Conservation (phyloP, 2,888 invertebrate species). For the Melanostoma scalare region DNA sequence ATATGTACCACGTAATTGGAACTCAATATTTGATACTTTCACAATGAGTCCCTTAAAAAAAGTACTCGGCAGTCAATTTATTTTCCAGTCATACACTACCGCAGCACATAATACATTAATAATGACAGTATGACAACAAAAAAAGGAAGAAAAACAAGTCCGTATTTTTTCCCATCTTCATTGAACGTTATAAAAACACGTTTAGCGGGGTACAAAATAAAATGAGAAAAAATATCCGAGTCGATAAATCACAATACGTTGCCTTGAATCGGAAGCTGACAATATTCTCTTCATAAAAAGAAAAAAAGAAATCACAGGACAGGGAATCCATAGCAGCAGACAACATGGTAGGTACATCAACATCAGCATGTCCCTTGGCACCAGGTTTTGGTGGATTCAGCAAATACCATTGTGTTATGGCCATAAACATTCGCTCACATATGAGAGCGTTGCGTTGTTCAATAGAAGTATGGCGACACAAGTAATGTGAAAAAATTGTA, state of each 20-base stretch:
- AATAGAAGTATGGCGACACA: not conserved
- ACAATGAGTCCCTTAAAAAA: not conserved
- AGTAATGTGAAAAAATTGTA: conserved; percentile 22
- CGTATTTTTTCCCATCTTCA: not conserved
- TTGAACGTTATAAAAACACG: conserved; percentile 20
- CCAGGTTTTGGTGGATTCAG: conserved; percentile 22
- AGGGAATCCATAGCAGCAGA: conserved; percentile 13
- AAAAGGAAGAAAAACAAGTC: conserved; percentile 10
- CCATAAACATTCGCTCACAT: conserved; percentile 30
- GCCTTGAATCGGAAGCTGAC: conserved; percentile 34
- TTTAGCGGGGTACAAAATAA: conserved; percentile 34
- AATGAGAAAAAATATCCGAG: conserved; percentile 25
- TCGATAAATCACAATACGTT: conserved; percentile 64
- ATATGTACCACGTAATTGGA: too few species aligned
- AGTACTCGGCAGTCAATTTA: conserved; percentile 25
- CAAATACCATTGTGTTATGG: conserved; percentile 10
- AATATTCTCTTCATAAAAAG: conserved; percentile 7
- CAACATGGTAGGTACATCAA: not conserved
- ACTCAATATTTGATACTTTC: conserved; percentile 14
- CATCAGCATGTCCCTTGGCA: conserved; percentile 26
- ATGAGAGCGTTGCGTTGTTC: conserved; percentile 3
- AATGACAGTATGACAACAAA: conserved; percentile 24
- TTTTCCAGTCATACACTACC: conserved; percentile 40
- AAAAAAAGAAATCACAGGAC: conserved; percentile 13
- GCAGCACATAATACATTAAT: conserved; percentile 38